Conservation (phyloP, 2,113 vertebrate genomes). For the Geococcyx californianus region DNA sequence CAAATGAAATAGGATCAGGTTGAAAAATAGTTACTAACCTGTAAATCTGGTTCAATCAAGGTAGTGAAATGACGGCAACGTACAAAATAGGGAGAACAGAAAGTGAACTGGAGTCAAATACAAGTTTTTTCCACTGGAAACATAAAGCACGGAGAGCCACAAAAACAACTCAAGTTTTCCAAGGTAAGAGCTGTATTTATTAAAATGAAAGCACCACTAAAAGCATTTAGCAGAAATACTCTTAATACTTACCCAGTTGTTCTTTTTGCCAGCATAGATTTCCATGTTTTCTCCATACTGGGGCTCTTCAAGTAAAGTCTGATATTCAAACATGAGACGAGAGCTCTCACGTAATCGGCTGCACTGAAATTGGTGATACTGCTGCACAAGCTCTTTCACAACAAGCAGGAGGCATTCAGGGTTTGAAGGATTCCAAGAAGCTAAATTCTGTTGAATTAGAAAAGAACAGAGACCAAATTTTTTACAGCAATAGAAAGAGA, state of each 20-base stretch:
- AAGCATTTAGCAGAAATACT: not conserved
- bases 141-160: not conserved
- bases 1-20: not conserved
- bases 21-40: not conserved
- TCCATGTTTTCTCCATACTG: constrained; percentile 94
- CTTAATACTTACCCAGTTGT: constrained; percentile 90
- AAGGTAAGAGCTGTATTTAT: not conserved
- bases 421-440: constrained; percentile 90
- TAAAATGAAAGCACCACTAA: not conserved
- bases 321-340: constrained; percentile 96
- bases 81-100: not conserved
- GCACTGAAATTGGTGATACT: constrained; percentile 96
- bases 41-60: not conserved
- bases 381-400: constrained; percentile 96
- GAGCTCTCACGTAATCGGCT: constrained; percentile 93
- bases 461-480: not conserved
- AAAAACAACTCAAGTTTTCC: not conserved
- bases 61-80: not conserved
- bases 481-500: not conserved
- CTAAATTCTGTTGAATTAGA: constrained; percentile 82
- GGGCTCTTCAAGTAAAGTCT: constrained; percentile 93
- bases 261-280: constrained; percentile 94
- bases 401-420: constrained; percentile 92
- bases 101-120: not conserved
- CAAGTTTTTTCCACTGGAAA: not conserved